Conservation (phyloP, 2,113 vertebrate genomes). For the Scatophagus argus region DNA sequence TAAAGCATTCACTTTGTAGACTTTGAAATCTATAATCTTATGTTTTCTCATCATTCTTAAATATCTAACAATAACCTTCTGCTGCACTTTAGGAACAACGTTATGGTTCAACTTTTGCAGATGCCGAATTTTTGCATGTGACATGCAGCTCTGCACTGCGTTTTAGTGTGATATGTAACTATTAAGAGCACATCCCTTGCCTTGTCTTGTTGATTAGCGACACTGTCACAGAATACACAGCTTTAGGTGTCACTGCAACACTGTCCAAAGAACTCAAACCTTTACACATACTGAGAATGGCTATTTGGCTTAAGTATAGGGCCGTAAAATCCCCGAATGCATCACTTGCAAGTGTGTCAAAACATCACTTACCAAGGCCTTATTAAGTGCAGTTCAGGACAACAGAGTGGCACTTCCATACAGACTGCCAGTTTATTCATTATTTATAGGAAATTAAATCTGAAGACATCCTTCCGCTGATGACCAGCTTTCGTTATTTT, state of each 20-base stretch:
- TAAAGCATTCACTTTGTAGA: not conserved
- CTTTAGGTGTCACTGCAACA: not conserved
- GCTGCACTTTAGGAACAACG: not conserved
- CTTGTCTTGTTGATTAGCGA: too few relatives aligned
- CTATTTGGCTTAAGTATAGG: not conserved
- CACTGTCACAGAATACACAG: not conserved
- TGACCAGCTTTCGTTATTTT: constrained; percentile 14
- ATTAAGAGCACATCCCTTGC: too few relatives aligned
- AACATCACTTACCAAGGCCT: constrained; percentile 3
- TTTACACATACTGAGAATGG: not conserved
- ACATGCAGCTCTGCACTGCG: too few relatives aligned
- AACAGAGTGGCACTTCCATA: not conserved
- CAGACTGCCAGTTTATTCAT: constrained; percentile 13
- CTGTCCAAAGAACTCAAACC: not conserved
- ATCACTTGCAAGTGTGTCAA: constrained; percentile 14
- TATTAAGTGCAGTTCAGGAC: constrained; percentile 21
- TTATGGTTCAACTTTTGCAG: not conserved
- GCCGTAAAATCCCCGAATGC: constrained; percentile 14
- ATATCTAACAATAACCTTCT: too few relatives aligned
- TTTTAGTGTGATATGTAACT: too few relatives aligned
- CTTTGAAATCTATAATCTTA: not conserved
- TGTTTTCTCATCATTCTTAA: not conserved
- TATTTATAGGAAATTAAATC: constrained; percentile 17
- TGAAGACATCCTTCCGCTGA: not conserved
- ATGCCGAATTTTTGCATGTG: too few relatives aligned